Conservation (phyloP, 2,888 invertebrate species). For the Ormyrus labotus region DNA sequence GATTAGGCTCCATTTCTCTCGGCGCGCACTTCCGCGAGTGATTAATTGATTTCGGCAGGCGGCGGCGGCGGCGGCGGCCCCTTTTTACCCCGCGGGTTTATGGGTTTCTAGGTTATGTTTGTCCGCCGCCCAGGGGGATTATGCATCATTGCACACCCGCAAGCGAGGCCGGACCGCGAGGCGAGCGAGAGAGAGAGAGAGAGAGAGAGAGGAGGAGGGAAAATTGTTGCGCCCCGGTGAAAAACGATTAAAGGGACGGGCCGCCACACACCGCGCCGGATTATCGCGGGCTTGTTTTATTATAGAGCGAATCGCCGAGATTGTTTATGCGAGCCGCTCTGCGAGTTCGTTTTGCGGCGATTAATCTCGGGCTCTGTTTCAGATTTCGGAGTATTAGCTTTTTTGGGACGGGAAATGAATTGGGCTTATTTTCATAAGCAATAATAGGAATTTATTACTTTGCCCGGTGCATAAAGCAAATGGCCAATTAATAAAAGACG, state of each 20-base stretch:
- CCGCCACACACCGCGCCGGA: constrained; percentile 2
- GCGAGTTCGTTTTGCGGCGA: no score
- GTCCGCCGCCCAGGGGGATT: constrained; percentile 26
- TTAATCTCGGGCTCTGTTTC: no score
- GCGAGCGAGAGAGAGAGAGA: no score
- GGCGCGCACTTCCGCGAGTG: neutral
- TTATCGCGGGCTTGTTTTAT: constrained; percentile 27
- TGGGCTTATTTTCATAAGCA: no score
- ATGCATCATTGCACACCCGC: constrained; percentile 27
- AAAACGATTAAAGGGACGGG: constrained; percentile 26
- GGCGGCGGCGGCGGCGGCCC: no score
- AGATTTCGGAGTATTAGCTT: no score
- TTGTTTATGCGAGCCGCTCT: neutral
- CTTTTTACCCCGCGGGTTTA: constrained; percentile 5
- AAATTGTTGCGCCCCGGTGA: constrained; percentile 35
- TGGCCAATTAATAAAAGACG: no score
- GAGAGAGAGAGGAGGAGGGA: neutral
- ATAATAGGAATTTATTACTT: no score
- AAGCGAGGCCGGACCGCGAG: no score
- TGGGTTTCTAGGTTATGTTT: constrained; percentile 31
- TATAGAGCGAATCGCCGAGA: constrained; percentile 17
- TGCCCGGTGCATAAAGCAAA: no score
- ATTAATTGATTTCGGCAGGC: constrained; percentile 2
- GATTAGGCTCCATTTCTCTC: constrained; percentile 23
- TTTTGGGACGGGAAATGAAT: no score